Evolutionary conservation across 2,888 invertebrate genomes (phyloP), one percentile per base, ranked within the genome.

Genomic region (Punctoribates punctum): DNA sequence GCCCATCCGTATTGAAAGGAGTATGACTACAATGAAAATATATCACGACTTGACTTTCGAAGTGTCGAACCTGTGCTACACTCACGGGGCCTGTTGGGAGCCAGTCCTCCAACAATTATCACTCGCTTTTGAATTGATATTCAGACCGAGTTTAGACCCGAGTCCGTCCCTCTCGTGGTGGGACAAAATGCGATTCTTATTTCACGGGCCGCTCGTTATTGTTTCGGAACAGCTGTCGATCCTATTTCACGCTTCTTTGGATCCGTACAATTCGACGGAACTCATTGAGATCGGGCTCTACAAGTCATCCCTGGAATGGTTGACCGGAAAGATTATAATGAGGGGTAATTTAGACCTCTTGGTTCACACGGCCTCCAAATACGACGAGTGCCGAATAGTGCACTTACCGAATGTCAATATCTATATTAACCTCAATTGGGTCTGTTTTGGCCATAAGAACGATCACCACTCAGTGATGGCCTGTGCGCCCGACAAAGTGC

Each of bases 81-180:
- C 97, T 0, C 98, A 99, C 83, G 99, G 99, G 0, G 96, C 98
- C 0, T 98, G 98, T 84, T 99, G 99, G 99, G 99, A 99, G 83
- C 97, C 99, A 0, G 94, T 94, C 20, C 90, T 95, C 76, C 93
- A 95, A 0, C 93, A 94, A 82, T 73, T 79, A 42, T 78, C 79
- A 77, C 77, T 85, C 86, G 91, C 90, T 79, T 92, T 95, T 84
- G 95, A 96, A 79, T 81, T 83, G 20, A 83, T 88, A 79, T 86
- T 84, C 79, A 83, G 83, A 70, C 86, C 86, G 0, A 95, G 96
- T 0, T 87, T 90, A 77, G 97, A 97, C 86, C 98, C 98, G 0
- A 96, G 96, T 75, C 92, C 91, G 0, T 92, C 95, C 0, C 85
- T 99, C 67, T 91, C 97, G 0, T 97, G 96, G 86, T 99, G 98